These are phyloP conservation scores for Oeneis ivallda DNA, from an alignment of 2,888 invertebrate species.

Conservation along the genomic window DNA sequence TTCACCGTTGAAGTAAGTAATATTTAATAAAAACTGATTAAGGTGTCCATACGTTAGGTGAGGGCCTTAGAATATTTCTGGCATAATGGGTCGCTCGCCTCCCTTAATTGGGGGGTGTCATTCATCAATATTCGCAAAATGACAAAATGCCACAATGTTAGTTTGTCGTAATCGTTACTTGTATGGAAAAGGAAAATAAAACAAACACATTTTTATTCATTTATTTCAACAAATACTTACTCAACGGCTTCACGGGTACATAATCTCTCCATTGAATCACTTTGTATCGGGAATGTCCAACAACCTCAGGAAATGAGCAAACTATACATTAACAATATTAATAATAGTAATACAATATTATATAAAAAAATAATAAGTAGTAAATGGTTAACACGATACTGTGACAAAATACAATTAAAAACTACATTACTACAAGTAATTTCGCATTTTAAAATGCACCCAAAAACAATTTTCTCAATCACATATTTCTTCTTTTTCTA, in stretches of 20 bases:
- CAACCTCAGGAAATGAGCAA: not conserved
- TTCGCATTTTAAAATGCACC: not conserved
- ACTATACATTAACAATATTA: not conserved
- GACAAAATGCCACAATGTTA: too few species aligned
- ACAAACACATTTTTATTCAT: not conserved
- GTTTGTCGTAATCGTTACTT: too few species aligned
- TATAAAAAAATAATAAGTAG: not conserved
- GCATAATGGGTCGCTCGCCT: too few species aligned
- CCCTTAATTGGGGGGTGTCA: too few species aligned
- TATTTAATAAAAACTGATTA: too few species aligned
- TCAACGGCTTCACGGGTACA: not conserved
- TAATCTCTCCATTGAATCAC: conserved; percentile 3
- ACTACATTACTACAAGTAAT: not conserved
- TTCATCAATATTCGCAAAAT: too few species aligned
- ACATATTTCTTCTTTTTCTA: conserved; percentile 1
- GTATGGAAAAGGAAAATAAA: not conserved
- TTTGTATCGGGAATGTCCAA: not conserved
- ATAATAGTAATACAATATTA: not conserved
- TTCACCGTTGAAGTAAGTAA: too few species aligned
- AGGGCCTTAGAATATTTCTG: too few species aligned
- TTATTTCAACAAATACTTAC: conserved; percentile 14
- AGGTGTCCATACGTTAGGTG: too few species aligned
- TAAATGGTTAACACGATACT: not conserved
- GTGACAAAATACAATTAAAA: not conserved
- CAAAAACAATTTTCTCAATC: not conserved